phyloP scores from a whole-genome alignment of 92 coral and sea anemone species.

The Hydrozoanthus gracilis region DNA sequence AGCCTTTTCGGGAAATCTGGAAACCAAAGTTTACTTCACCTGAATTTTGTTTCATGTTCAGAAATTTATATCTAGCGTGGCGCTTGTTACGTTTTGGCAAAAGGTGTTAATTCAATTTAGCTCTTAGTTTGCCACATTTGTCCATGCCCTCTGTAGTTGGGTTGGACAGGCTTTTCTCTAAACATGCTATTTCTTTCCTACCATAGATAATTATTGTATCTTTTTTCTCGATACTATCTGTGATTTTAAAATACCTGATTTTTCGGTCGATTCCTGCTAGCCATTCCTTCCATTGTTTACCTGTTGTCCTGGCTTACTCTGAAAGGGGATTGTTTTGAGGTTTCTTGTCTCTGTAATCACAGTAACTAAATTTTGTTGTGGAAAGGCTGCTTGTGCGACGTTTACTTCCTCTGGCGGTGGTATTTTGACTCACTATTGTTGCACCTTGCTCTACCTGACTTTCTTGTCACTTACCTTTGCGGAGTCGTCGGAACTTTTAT shows the following conservation, averaged over 20 bases:
- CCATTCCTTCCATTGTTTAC: constrained; percentile 71
- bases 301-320: background rate
- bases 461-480: background rate
- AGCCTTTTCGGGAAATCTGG: constrained; percentile 2
- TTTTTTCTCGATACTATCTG: constrained; percentile 61
- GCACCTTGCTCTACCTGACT: background rate
- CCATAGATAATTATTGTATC: constrained; percentile 74
- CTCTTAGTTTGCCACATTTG: constrained; percentile 41
- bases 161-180: constrained; percentile 65
- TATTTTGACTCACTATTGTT: background rate
- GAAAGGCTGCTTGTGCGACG: background rate
- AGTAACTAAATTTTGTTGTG: background rate
- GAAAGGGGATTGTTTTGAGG: constrained; percentile 3
- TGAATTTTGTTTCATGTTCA: background rate
- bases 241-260: constrained; percentile 66
- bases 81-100: constrained; percentile 54
- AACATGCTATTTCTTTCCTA: constrained; percentile 62
- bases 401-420: background rate
- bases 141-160: constrained; percentile 29
- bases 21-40: background rate
- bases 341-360: constrained; percentile 1
- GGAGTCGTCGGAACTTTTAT: background rate
- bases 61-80: constrained; percentile 9
- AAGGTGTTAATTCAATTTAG: constrained; percentile 46
- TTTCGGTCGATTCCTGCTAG: constrained; percentile 65